Percentiles rank a stretch among this genome's conserved stretches.
Conservation (phyloP, 2,888 invertebrate species). For the Bombyx huttoni region DNA sequence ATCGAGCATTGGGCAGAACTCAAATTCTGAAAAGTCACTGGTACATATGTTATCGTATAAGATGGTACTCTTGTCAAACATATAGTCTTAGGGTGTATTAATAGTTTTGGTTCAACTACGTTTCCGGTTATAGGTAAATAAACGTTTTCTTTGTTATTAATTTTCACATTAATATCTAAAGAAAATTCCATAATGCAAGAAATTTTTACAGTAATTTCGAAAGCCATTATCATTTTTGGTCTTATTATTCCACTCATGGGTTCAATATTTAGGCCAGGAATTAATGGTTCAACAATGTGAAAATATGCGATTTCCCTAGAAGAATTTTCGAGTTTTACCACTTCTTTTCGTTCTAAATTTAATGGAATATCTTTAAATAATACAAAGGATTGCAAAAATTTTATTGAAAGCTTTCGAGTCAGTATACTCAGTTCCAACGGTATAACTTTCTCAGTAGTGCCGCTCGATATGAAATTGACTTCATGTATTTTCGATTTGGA, state of each 20-base stretch:
- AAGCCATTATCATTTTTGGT: constrained; percentile 58
- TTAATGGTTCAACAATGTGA: constrained; percentile 58
- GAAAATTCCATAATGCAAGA: constrained; percentile 49
- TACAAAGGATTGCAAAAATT: constrained; percentile 43
- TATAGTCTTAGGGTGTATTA: constrained; percentile 60
- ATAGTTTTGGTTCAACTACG: constrained; percentile 62
- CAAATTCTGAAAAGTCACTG: constrained; percentile 47
- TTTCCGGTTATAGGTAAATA: constrained; percentile 53
- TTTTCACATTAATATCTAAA: constrained; percentile 46
- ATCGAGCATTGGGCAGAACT: constrained; percentile 10
- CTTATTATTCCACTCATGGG: constrained; percentile 66
- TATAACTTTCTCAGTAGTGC: constrained; percentile 18
- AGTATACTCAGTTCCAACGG: constrained; percentile 44
- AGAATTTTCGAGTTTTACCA: constrained; percentile 64
- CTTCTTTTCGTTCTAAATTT: constrained; percentile 47
- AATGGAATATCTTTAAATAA: constrained; percentile 52
- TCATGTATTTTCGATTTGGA: constrained; percentile 52
- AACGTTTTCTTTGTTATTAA: constrained; percentile 58
- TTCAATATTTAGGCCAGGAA: constrained; percentile 57
- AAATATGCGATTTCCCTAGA: constrained; percentile 65
- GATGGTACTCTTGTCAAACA: constrained; percentile 62
- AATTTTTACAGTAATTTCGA: constrained; percentile 53
- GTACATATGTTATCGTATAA: constrained; percentile 44
- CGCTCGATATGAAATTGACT: constrained; percentile 34
- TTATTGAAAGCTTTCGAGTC: constrained; percentile 50